A percentile compares a stretch with the other conserved stretches of the same genome.
These are phyloP conservation scores for Parotocinclus haroldoi DNA, from an alignment of 2,797 vertebrate species.

Conservation along the genomic window DNA sequence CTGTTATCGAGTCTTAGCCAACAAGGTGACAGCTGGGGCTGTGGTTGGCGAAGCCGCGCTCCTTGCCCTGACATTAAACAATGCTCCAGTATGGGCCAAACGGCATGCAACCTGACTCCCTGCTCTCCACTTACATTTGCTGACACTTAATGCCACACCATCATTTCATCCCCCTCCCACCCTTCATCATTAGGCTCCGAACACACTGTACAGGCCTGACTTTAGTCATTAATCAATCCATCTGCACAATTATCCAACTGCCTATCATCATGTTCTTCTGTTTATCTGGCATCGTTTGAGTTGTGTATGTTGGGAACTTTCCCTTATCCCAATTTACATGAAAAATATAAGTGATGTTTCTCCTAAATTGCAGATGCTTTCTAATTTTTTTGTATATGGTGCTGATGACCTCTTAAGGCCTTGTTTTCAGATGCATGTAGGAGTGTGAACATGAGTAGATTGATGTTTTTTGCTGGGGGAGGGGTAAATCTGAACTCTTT, in stretches of 20 bases:
- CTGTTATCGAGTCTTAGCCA: slow-evolving; percentile 40
- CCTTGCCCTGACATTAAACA: slow-evolving; percentile 45
- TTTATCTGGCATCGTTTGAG: not conserved
- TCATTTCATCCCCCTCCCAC: too few species aligned
- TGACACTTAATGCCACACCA: slow-evolving; percentile 51
- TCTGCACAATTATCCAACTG: slow-evolving; percentile 25
- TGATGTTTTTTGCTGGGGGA: slow-evolving; percentile 43
- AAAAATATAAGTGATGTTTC: too few species aligned
- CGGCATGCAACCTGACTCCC: slow-evolving; percentile 51
- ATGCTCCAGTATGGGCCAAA: slow-evolving; percentile 48
- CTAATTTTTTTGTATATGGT: not conserved
- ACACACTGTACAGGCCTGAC: slow-evolving; percentile 35
- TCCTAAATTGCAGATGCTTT: not conserved
- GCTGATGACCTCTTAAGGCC: slow-evolving; percentile 18
- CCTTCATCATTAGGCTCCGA: slow-evolving; percentile 43
- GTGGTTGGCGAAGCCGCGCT: slow-evolving; percentile 31
- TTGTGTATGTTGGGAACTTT: not conserved
- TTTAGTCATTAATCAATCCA: slow-evolving; percentile 48
- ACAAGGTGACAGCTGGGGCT: slow-evolving; percentile 53
- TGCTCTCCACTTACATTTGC: slow-evolving; percentile 50
- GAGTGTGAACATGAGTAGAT: slow-evolving; percentile 32
- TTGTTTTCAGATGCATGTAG: slow-evolving; percentile 37
- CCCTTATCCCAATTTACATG: not conserved
- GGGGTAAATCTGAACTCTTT: slow-evolving; percentile 46
- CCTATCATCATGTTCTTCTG: slow-evolving; percentile 1